Evolutionary conservation across 2,888 invertebrate species (phyloP).

Genomic region (Catonia carolina): DNA sequence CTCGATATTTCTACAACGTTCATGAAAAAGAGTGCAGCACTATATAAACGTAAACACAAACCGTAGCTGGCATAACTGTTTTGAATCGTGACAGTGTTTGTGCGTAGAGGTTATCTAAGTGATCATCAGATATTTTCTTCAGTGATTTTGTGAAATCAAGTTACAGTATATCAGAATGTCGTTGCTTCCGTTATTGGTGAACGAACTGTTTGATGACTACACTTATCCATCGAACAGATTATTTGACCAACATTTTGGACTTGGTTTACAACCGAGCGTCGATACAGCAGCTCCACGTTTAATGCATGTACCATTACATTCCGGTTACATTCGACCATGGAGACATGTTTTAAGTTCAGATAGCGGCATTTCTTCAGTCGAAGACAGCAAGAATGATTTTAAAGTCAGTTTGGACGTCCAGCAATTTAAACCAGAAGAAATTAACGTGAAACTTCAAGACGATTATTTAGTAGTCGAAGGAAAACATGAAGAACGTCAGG

Average conservation of each 20-base stretch:
- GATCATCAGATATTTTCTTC: too few relatives aligned
- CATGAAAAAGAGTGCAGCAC: too few relatives aligned
- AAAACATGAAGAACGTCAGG: constrained; percentile 45
- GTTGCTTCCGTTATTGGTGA: constrained; percentile 23
- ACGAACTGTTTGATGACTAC: constrained; percentile 22
- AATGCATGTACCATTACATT: constrained; percentile 17
- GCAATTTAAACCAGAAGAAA: constrained; percentile 44
- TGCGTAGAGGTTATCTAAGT: too few relatives aligned
- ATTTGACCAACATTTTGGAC: constrained; percentile 34
- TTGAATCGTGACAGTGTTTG: too few relatives aligned
- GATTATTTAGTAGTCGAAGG: constrained; percentile 42
- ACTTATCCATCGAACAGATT: constrained; percentile 18
- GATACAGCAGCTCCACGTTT: constrained; percentile 12
- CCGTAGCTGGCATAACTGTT: too few relatives aligned
- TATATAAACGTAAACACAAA: too few relatives aligned
- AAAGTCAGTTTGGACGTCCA: too few relatives aligned
- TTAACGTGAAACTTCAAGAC: too few relatives aligned
- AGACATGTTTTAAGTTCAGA: constrained; percentile 27
- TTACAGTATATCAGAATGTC: too few relatives aligned
- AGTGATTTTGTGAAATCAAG: too few relatives aligned
- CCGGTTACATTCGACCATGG: constrained; percentile 32
- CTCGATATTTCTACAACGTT: too few relatives aligned
- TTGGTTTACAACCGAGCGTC: constrained; percentile 29
- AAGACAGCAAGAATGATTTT: constrained; percentile 32
- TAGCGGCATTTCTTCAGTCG: constrained; percentile 33